These are phyloP conservation scores for Alectoris magna DNA, from an alignment of 2,797 vertebrate species.

Conservation along the genomic window DNA sequence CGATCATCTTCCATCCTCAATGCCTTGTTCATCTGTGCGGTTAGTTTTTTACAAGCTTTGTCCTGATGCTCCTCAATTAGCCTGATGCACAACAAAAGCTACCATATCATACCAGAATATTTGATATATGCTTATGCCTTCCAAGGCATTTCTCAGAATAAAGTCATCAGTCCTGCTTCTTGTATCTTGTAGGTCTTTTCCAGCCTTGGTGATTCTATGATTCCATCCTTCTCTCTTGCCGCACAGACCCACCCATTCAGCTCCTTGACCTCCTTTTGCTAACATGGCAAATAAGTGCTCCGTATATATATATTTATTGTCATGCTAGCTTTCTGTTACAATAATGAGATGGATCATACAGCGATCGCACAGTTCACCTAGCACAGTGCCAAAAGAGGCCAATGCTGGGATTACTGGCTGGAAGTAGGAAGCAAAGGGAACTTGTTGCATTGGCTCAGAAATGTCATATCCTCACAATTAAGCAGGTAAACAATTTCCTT, in stretches of 20 bases:
- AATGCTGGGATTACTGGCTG: not conserved
- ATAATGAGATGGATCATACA: not conserved
- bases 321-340: not conserved
- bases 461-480: not conserved
- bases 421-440: not conserved
- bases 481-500: not conserved
- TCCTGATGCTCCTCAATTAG: constrained; percentile 83
- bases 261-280: not conserved
- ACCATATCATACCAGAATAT: not conserved
- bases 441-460: not conserved
- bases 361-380: not conserved
- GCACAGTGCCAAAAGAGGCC: not conserved
- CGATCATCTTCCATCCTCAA: constrained; percentile 79
- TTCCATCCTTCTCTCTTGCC: not conserved
- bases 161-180: not conserved
- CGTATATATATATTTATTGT: too few relatives aligned
- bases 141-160: not conserved
- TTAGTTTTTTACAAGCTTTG: constrained; percentile 79
- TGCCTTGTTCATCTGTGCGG: constrained; percentile 74
- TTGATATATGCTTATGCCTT: not conserved
- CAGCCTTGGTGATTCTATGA: too few relatives aligned
- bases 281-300: not conserved
- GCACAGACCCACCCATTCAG: not conserved
- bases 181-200: too few relatives aligned
- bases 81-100: constrained; percentile 72